phyloP scores from a whole-genome alignment of 2,888 invertebrate species.

The Dione vanillae region DNA sequence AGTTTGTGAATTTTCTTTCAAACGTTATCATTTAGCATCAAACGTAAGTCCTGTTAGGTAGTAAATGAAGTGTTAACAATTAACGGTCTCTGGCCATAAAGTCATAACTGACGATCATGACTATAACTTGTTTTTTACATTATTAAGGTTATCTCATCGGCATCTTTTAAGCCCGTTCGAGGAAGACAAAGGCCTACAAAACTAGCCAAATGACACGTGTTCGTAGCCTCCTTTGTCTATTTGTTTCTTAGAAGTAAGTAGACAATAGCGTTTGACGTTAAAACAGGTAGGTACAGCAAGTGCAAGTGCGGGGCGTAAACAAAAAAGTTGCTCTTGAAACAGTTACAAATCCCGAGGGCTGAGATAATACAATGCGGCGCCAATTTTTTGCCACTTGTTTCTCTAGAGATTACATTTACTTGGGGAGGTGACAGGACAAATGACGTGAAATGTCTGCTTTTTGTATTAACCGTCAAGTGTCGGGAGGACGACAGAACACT shows the following conservation, averaged over 20 bases:
- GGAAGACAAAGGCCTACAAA: constrained; percentile 54
- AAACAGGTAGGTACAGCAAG: constrained; percentile 61
- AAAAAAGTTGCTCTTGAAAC: constrained; percentile 66
- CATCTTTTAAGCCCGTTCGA: constrained; percentile 53
- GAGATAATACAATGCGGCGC: constrained; percentile 70
- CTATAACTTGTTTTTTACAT: constrained; percentile 45
- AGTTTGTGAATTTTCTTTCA: constrained; percentile 51
- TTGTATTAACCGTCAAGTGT: constrained; percentile 68
- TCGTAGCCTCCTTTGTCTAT: constrained; percentile 51
- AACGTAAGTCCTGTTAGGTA: constrained; percentile 34
- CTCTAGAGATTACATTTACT: constrained; percentile 60
- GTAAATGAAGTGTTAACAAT: constrained; percentile 42
- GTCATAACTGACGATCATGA: constrained; percentile 45
- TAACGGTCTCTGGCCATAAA: constrained; percentile 41
- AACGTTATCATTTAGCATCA: constrained; percentile 36
- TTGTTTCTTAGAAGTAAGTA: constrained; percentile 64
- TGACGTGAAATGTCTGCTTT: constrained; percentile 78
- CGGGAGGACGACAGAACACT: constrained; percentile 53
- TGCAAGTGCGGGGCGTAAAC: constrained; percentile 61
- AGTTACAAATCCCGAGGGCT: constrained; percentile 63
- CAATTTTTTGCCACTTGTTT: constrained; percentile 70
- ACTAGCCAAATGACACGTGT: constrained; percentile 60
- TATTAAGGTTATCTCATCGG: constrained; percentile 49
- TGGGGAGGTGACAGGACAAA: constrained; percentile 76
- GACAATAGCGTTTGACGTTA: constrained; percentile 54